These are phyloP conservation scores for Campoplex capitator DNA, from an alignment of 2,888 invertebrate species.

Conservation along the genomic window DNA sequence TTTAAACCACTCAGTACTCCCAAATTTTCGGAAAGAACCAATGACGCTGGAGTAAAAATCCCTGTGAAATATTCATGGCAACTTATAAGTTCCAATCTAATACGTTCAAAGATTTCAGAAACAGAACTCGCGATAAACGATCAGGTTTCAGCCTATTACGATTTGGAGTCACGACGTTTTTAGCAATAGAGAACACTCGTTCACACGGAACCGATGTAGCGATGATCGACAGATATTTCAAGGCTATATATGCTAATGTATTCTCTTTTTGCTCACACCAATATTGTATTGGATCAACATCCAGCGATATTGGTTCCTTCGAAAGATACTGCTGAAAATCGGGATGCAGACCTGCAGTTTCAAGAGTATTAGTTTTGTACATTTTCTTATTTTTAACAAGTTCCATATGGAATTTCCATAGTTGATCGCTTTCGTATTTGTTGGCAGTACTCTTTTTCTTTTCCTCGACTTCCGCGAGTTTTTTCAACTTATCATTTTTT, in stretches of 20 bases:
- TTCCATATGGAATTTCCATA: slow-evolving; percentile 45
- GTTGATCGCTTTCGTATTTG: not conserved
- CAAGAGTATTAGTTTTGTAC: not conserved
- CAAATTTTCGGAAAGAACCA: no score
- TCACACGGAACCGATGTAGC: slow-evolving; percentile 46
- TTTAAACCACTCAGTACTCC: no score
- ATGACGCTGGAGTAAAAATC: not conserved
- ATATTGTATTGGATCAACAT: slow-evolving; percentile 39
- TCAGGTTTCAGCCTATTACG: slow-evolving; percentile 36
- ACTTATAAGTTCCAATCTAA: slow-evolving; percentile 37
- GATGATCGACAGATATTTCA: slow-evolving; percentile 49
- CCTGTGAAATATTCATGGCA: not conserved
- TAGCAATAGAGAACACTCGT: slow-evolving; percentile 41
- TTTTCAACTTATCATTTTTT: slow-evolving; percentile 12
- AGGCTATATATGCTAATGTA: slow-evolving; percentile 27
- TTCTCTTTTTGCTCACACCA: slow-evolving; percentile 42
- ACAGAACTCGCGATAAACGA: slow-evolving; percentile 33
- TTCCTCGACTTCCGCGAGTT: not conserved
- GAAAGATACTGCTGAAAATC: slow-evolving; percentile 41
- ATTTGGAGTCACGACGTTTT: slow-evolving; percentile 29
- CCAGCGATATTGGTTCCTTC: slow-evolving; percentile 16
- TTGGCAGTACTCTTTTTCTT: not conserved
- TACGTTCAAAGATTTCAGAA: slow-evolving; percentile 37
- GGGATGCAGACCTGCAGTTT: not conserved
- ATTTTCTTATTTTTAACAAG: slow-evolving; percentile 21